Percentiles rank a stretch among this genome's conserved stretches.
Conservation (phyloP, 37 sponge, comb jelly and placozoan genomes). For the Theonella swinhoei region DNA sequence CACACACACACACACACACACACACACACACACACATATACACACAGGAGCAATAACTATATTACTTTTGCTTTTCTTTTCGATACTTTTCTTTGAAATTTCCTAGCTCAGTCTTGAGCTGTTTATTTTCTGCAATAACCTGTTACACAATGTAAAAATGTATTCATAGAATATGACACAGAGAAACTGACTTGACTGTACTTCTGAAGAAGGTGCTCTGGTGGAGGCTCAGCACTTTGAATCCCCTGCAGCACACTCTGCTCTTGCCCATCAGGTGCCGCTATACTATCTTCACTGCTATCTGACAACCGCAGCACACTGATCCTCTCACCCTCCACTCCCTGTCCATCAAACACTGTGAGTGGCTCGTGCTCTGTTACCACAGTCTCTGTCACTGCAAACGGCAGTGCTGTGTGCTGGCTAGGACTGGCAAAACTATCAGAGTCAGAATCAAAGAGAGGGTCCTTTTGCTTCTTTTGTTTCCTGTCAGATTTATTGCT, state of each 20-base stretch:
- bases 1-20: no score
- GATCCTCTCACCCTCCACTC: constrained; percentile 5
- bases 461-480: neutral
- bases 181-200: no score
- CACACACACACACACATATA: no score
- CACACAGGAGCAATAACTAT: neutral
- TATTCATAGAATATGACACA: no score
- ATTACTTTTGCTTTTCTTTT: constrained; percentile 59
- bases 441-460: neutral
- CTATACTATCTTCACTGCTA: neutral
- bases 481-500: neutral
- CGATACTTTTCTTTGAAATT: constrained; percentile 11
- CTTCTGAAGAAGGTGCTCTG: no score
- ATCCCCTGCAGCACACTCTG: neutral
- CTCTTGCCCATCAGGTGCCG: no score
- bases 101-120: constrained; percentile 30
- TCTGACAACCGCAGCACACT: neutral
- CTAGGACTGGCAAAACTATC: neutral
- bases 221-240: no score
- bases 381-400: neutral
- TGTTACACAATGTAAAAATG: no score
- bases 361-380: neutral
- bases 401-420: neutral
- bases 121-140: constrained; percentile 51
- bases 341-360: neutral